Evolutionary conservation across 2,888 invertebrate genomes (phyloP), one percentile per base, ranked within the genome.

Genomic region (Geotrupes spiniger): DNA sequence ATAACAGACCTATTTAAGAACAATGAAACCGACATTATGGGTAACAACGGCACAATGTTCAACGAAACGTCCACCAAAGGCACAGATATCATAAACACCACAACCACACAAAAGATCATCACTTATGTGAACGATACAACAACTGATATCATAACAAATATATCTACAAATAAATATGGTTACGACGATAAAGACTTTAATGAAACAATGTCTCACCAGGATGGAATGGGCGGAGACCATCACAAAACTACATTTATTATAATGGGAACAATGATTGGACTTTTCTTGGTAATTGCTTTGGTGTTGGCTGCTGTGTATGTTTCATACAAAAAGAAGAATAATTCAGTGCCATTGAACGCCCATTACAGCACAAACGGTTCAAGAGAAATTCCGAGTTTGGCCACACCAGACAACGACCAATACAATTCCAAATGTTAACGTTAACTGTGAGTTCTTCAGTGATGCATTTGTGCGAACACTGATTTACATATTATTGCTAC

Each of bases 191-290:
- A 41, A 27, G 27, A 41, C 11, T 11, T 16, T 2, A 14, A 28
- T 21, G 14, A 14, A 40, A 21, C 43, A 38, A n/a, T 11, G 4
- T 25, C 17, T n/a, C 39, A 36, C 2, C 31, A 42, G 12, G 26
- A 51, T 42, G 21, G 31, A 11, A 39, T 41, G n/a, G 46, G 47
- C 3, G 42, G 51, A 39, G 31, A 51, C 9, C 33, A 40, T 10
- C 36, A 59, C 10, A 36, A 44, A 10, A 42, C 53, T 1, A 38
- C 59, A 6, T 62, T 58, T 29, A 56, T 63, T 26, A 54, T 63
- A 26, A 38, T 64, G 26, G 62, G 59, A 3, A 52, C 60, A 4
- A 56, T 64, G 16, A 36, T 66, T 16, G 57, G 47, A n/a, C 37
- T 61, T 9, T 47, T 62, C 26, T 28, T 65, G 10, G 14, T 64